phyloP scores from a whole-genome alignment of 2,797 vertebrate genomes.

The Leucoraja ocellata region DNA sequence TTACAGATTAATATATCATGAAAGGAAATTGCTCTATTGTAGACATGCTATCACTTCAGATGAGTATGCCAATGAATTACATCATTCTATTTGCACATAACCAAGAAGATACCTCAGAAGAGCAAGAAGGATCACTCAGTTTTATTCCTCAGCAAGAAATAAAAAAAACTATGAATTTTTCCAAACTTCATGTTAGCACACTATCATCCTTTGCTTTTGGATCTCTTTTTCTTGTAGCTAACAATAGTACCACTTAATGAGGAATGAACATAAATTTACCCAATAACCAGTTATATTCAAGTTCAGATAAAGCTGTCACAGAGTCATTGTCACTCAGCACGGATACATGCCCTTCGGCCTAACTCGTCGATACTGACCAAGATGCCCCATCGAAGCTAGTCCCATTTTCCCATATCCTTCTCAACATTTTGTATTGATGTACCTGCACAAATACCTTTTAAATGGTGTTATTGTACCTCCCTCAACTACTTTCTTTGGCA shows the following conservation, averaged over 20 bases:
- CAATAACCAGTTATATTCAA: not conserved
- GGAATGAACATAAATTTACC: not conserved
- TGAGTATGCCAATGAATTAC: not conserved
- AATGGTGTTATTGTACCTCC: too few relatives aligned
- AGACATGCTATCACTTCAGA: not conserved
- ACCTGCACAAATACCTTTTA: too few relatives aligned
- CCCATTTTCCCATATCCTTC: too few relatives aligned
- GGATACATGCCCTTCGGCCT: too few relatives aligned
- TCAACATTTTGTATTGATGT: too few relatives aligned
- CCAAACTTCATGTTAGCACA: not conserved
- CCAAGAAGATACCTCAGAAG: too few relatives aligned
- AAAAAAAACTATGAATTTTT: not conserved
- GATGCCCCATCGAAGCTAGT: too few relatives aligned
- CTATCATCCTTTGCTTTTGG: not conserved
- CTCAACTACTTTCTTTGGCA: too few relatives aligned
- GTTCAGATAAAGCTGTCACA: not conserved
- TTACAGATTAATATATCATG: not conserved
- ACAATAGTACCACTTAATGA: not conserved
- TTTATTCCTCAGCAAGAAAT: not conserved
- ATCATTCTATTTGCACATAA: too few relatives aligned
- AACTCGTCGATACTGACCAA: too few relatives aligned
- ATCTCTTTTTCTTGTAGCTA: not conserved
- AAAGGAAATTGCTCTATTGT: not conserved
- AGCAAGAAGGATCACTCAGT: too few relatives aligned
- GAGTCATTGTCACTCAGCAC: too few relatives aligned